phyloP scores from a whole-genome alignment of 2,888 invertebrate genomes.

The Keiferia lycopersicella region DNA sequence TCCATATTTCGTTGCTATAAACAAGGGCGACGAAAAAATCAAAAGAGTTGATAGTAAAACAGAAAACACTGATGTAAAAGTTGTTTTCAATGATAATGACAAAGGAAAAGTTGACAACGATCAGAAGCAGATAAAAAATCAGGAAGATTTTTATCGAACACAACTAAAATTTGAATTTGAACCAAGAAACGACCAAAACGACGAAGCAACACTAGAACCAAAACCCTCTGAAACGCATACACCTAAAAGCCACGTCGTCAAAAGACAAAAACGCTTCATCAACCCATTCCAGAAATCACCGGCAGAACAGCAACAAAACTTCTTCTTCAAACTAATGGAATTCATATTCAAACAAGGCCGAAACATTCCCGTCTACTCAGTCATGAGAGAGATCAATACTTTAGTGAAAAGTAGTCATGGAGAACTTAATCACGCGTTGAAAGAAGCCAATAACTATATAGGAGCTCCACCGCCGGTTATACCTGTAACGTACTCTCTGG shows the following conservation, averaged over 20 bases:
- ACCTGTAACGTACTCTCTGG: constrained; percentile 51
- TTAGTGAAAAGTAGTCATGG: constrained; percentile 59
- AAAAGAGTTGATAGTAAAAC: background rate
- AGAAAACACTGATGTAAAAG: background rate
- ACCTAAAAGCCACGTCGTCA: constrained; percentile 29
- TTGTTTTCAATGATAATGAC: background rate
- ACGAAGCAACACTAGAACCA: constrained; percentile 11
- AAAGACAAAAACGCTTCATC: constrained; percentile 56
- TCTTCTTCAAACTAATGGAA: constrained; percentile 53
- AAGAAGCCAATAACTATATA: constrained; percentile 60
- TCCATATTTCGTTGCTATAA: background rate
- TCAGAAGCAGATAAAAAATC: background rate
- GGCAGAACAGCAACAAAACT: constrained; percentile 47
- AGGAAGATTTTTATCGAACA: too few relatives aligned
- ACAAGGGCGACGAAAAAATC: background rate
- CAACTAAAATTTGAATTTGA: background rate
- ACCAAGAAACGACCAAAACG: background rate
- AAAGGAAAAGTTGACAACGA: background rate
- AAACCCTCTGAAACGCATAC: constrained; percentile 8
- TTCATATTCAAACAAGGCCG: constrained; percentile 55
- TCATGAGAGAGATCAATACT: constrained; percentile 63
- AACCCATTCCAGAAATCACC: constrained; percentile 44
- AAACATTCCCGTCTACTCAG: constrained; percentile 57
- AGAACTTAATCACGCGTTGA: constrained; percentile 54
- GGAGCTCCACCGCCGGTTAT: constrained; percentile 46